Evolutionary conservation across 2,888 invertebrate species (phyloP), one percentile per base, ranked within the genome.

Genomic region (Cephus rjabovi): DNA sequence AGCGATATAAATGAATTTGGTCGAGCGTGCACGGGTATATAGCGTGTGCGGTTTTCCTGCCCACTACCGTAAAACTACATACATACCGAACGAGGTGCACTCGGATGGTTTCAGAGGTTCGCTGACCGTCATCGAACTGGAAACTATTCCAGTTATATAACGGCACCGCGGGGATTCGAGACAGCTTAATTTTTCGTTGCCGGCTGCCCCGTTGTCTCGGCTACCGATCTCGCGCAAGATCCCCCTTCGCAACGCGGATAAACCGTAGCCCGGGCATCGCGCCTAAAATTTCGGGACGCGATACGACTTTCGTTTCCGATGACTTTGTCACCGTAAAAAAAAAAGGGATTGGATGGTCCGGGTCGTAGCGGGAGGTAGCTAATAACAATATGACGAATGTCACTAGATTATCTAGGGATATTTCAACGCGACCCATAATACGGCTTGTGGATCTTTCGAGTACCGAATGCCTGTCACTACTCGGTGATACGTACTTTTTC

Each of bases 401-500:
- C 56, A 56, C 56, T 9, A 23, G 56, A 56, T 56, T 1, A 2
- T 56, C 56, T 56, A 56, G 15, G 56, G 15, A 56, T 23, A 56
- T 56, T 56, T 56, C 23, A 2, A 9, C 23, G 9, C 9, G 6
- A 23, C 23, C 23, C 0, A 23, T 23, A 23, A 23, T 23, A 40
- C 15, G 40, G 23, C 23, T 40, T 23, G 23, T 56, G 35, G 35
- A 0, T 9, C 1, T 23, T 23, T 23, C 23, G 9, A 56, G 23
- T 56, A 56, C 9, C 23, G 23, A 56, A 56, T 9, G 56, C 23
- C 9, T 23, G 23, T 23, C 23, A 56, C 56, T 56, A 2, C 23
- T 2, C 23, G 56, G 23, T 9, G 56, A 56, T 56, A 23, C 79
- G 81, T 77, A 79, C 82, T 83, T 87, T 85, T 83, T 84, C 82